Percentiles rank a stretch among this genome's conserved stretches.
These are phyloP conservation scores for Colletes latitarsis DNA, from an alignment of 1,140 invertebrate species.

Conservation along the genomic window DNA sequence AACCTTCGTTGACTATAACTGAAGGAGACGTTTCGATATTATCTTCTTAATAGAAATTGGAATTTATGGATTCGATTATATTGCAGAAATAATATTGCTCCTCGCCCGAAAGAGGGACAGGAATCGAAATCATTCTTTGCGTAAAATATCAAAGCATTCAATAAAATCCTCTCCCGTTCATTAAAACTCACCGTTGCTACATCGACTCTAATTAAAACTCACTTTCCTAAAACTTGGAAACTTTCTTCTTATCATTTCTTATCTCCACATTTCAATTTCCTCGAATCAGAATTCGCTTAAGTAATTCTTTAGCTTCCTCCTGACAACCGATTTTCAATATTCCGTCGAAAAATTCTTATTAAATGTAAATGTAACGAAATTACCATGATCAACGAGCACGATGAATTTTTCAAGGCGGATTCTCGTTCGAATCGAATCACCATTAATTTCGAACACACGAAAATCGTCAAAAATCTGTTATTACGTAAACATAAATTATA, in stretches of 20 bases:
- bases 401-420: neutral
- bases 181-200: slow-evolving; percentile 21
- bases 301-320: slow-evolving; percentile 4
- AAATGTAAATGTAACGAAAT: neutral
- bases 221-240: slow-evolving; percentile 5
- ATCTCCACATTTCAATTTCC: slow-evolving; percentile 33
- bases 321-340: slow-evolving; percentile 3
- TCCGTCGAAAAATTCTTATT: slow-evolving; percentile 3
- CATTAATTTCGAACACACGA: too few relatives aligned
- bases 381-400: neutral
- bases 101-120: too few relatives aligned
- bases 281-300: slow-evolving; percentile 29
- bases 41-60: too few relatives aligned
- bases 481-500: too few relatives aligned
- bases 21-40: neutral
- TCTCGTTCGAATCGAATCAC: neutral
- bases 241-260: slow-evolving; percentile 8
- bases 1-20: neutral
- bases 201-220: slow-evolving; percentile 34
- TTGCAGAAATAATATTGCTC: neutral
- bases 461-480: neutral
- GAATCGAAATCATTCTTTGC: neutral
- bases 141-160: slow-evolving; percentile 11
- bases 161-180: slow-evolving; percentile 16
- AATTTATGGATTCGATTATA: neutral